Percentiles rank a stretch among this genome's conserved stretches.
Conservation (phyloP, 2,113 vertebrate species). For the Hyperopisus bebe region DNA sequence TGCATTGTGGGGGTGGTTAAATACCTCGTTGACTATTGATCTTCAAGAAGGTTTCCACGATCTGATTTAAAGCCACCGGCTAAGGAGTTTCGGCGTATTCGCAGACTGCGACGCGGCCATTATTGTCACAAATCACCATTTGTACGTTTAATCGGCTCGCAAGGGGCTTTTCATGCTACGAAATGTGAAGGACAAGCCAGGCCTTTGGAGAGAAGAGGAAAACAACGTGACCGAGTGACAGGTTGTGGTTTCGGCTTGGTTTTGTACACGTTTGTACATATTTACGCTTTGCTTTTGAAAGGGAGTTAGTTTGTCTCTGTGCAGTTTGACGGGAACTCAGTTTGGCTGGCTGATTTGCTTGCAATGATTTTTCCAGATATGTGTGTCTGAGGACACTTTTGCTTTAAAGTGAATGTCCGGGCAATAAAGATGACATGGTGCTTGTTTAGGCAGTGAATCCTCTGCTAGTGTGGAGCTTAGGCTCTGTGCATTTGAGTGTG, state of each 20-base stretch:
- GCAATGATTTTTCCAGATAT: not conserved
- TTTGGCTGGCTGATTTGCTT: not conserved
- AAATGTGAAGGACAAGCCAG: not conserved
- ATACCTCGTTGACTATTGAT: constrained; percentile 17
- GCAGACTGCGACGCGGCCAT: not conserved
- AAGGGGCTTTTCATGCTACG: not conserved
- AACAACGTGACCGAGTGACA: not conserved
- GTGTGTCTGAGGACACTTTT: not conserved
- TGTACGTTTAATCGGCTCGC: not conserved
- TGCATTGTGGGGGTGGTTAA: constrained; percentile 12
- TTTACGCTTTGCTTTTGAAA: not conserved
- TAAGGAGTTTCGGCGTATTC: not conserved
- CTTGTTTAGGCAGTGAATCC: not conserved
- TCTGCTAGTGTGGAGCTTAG: not conserved
- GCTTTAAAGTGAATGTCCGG: not conserved
- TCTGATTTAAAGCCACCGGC: not conserved
- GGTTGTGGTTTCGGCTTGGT: constrained; percentile 12
- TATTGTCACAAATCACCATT: constrained; percentile 4
- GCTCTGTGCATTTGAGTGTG: not conserved
- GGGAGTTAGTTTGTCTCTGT: not conserved
- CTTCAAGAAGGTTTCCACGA: constrained; percentile 19
- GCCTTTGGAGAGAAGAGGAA: not conserved
- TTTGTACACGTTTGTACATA: not conserved
- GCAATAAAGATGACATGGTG: not conserved
- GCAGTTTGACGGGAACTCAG: not conserved